Base-by-base conservation (phyloP, 2,113 vertebrate species). In the Patagioenas fasciata region DNA sequence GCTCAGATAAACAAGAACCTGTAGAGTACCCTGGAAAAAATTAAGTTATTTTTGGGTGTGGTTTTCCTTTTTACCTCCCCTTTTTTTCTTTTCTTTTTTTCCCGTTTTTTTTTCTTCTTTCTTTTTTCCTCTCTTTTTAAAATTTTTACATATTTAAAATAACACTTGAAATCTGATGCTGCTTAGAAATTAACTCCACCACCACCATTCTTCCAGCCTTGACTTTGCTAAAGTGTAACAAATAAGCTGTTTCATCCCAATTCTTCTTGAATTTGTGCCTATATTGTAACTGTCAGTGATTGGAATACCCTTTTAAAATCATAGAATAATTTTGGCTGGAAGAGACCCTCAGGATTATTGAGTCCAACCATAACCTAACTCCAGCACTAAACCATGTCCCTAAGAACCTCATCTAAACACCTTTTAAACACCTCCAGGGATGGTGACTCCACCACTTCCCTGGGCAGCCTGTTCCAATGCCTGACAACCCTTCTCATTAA, bases 1-100 rank as follows among this genome's bases (percentile, higher is more conserved):
- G 50, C 66, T 91, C 62, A 70, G 81, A 83, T 96, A 91, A 94
- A 92, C 58, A 91, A 67, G 75, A 88, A 77, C 56, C 82, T 75
- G 56, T 40, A n/a, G 70, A 86, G 64, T 65, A 92, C 34, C 29
- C 48, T 74, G 80, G 65, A 36, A 84, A 79, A 85, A 88, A 61
- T 6, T 10, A 91, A 86, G 34, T 58, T 89, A 62, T 60, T 92
- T 91, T 40, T 70, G 56, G 60, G 47, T 89, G 80, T 89, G 60
- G 36, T 82, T 20, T 38, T 9, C 42, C 36, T 66, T 56, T 62
- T 36, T 13, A 7, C 4, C 2, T 9, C 11, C 3, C 9, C 8
- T 3, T 4, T 44, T 47, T 36, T 32, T 23, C 11, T 11, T 2
- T 2, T 18, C 6, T 19, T 40, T 20, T 16, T 10, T 13, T 64